Base-by-base conservation (phyloP, 1,140 invertebrate genomes). In the Halesus radiatus region DNA sequence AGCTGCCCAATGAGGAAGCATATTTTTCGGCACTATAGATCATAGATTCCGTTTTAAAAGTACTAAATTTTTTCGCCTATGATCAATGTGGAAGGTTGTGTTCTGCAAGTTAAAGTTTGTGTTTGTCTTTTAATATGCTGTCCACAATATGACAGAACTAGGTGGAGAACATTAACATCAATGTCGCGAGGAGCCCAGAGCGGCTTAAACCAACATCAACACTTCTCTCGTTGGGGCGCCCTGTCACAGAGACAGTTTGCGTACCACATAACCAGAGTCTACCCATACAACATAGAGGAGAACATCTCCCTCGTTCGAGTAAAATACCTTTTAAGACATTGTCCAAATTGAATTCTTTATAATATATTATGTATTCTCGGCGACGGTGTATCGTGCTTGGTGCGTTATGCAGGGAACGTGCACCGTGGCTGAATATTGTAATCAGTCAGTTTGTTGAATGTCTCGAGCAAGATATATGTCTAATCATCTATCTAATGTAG, bases 41-140 rank as follows among this genome's bases (percentile, higher is more conserved):
- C 75, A 76, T 83, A 83, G 79, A 83, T 80, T 83, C 76, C 75
- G 75, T 80, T 83, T 80, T 80, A 78, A 70, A 78, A 78, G 76
- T 78, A 78, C 76, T 78, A 78, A 78, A 78, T 78, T 78, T 78
- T 68, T 78, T 78, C 76, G 76, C 76, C 76, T 78, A 78, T 78
- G 76, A 78, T 78, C 76, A 70, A 78, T 78, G 76, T 70, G 76
- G 76, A 78, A 78, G 76, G 76, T 78, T 78, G 76, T 78, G 76
- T 70, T 78, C 76, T 78, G 64, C 76, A 70, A 78, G 76, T 78
- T 78, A 66, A 78, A 78, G 66, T 78, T 78, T 78, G 76, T 78
- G 76, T 78, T 78, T 78, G 76, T 78, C 76, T 70, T 78, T 78
- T 78, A 76, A 78, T 78, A 78, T 78, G 76, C 76, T 78, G 66